Percentiles rank a stretch among this genome's conserved stretches.
Evolutionary conservation across 2,797 vertebrate genomes (phyloP).

Genomic region (Denticeps clupeoides): DNA sequence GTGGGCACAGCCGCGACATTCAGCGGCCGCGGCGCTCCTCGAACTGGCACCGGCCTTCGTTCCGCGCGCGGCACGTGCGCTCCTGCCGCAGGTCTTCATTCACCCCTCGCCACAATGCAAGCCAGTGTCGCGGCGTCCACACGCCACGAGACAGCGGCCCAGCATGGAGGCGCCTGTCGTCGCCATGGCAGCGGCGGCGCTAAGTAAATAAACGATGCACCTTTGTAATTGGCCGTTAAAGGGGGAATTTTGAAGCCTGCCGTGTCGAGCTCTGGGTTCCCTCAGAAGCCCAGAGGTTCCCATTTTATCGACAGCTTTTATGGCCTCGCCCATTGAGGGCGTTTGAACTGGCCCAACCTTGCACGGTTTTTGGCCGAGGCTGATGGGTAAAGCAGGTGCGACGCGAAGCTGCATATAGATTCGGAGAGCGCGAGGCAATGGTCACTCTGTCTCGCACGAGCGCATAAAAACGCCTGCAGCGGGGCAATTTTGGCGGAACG

Average conservation of each 20-base stretch:
- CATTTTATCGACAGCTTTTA: too few species aligned
- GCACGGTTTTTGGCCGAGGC: constrained; percentile 45
- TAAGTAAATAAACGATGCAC: constrained; percentile 47
- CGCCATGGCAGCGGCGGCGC: constrained; percentile 43
- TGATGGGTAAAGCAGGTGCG: constrained; percentile 61
- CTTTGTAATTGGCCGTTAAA: constrained; percentile 50
- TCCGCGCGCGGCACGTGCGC: too few species aligned
- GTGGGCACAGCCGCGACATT: not conserved
- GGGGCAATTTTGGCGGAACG: constrained; percentile 53
- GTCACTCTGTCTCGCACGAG: not conserved
- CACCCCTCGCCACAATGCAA: constrained; percentile 8
- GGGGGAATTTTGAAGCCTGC: constrained; percentile 49
- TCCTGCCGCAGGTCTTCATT: not conserved
- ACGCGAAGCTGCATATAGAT: too few species aligned
- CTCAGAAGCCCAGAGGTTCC: too few species aligned
- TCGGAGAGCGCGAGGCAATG: not conserved
- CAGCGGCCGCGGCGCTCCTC: not conserved
- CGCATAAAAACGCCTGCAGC: constrained; percentile 26
- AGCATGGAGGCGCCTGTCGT: constrained; percentile 31
- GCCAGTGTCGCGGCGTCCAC: constrained; percentile 14
- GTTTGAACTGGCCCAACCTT: constrained; percentile 52
- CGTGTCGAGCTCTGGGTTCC: constrained; percentile 48
- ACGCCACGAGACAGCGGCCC: constrained; percentile 16
- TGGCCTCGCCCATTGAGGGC: too few species aligned
- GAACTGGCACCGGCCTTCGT: too few species aligned